These are phyloP conservation scores for Cyanoliseus patagonus DNA, from an alignment of 2,113 vertebrate genomes.

Conservation along the genomic window DNA sequence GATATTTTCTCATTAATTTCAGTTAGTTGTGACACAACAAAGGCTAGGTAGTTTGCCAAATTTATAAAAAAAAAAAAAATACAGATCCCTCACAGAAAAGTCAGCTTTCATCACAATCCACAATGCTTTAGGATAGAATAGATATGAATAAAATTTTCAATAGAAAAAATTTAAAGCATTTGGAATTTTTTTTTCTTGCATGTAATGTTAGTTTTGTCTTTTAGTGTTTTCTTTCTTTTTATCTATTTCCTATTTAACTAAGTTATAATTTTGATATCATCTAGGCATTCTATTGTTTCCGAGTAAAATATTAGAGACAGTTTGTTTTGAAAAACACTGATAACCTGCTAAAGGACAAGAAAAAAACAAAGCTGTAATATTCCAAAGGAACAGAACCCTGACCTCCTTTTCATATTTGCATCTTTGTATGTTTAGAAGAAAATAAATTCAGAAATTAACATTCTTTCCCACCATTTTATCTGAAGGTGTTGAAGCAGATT, in stretches of 20 bases:
- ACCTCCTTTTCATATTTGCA: background rate
- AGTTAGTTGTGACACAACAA: background rate
- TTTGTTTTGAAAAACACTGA: background rate
- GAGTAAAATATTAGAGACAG: background rate
- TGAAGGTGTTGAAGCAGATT: background rate
- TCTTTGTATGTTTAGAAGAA: background rate
- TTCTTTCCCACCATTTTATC: background rate
- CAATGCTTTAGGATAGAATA: background rate
- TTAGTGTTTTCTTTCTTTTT: background rate
- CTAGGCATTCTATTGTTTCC: background rate
- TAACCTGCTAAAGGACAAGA: background rate
- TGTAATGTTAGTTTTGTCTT: background rate
- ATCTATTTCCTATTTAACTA: background rate
- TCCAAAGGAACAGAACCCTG: background rate
- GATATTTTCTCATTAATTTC: background rate
- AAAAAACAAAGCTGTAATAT: background rate
- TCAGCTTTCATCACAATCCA: background rate
- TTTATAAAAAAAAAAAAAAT: background rate
- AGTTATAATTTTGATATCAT: background rate
- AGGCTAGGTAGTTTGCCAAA: background rate
- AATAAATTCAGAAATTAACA: background rate
- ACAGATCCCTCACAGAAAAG: background rate
- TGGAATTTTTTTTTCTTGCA: background rate
- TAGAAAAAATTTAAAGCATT: background rate
- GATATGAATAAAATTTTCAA: background rate